phyloP scores from a whole-genome alignment of 2,113 vertebrate genomes.

The Rousettus leschenaultii region DNA sequence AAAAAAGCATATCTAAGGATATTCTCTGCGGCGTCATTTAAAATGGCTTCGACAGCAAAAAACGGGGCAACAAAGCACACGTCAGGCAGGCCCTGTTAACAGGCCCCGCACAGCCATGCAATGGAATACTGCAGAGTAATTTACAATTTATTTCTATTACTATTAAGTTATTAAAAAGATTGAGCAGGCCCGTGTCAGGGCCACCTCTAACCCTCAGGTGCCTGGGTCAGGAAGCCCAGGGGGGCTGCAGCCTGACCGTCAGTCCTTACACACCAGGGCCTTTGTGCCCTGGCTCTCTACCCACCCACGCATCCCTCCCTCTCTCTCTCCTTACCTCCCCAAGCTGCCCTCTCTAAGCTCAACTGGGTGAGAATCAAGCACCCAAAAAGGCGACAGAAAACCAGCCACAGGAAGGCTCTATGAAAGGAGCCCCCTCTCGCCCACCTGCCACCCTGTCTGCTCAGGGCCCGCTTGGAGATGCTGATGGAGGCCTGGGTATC shows the following conservation, averaged over 20 bases:
- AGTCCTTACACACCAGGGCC: too few relatives aligned
- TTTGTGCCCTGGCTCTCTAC: neutral
- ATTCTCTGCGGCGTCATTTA: neutral
- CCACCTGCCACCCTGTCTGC: neutral
- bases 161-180: neutral
- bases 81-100: neutral
- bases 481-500: neutral
- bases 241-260: too few relatives aligned
- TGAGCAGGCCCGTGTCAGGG: neutral
- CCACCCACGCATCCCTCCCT: neutral
- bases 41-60: neutral
- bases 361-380: neutral
- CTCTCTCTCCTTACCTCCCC: neutral
- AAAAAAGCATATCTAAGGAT: neutral
- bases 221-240: neutral
- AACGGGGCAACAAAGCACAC: too few relatives aligned
- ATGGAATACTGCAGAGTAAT: neutral
- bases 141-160: neutral
- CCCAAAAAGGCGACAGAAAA: neutral
- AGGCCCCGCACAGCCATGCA: neutral
- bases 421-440: neutral
- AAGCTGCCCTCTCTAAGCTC: neutral
- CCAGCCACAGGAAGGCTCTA: neutral
- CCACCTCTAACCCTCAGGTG: neutral
- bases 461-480: neutral